Base-by-base conservation (phyloP, 2,888 invertebrate species). In the Dendrolimus houi region DNA sequence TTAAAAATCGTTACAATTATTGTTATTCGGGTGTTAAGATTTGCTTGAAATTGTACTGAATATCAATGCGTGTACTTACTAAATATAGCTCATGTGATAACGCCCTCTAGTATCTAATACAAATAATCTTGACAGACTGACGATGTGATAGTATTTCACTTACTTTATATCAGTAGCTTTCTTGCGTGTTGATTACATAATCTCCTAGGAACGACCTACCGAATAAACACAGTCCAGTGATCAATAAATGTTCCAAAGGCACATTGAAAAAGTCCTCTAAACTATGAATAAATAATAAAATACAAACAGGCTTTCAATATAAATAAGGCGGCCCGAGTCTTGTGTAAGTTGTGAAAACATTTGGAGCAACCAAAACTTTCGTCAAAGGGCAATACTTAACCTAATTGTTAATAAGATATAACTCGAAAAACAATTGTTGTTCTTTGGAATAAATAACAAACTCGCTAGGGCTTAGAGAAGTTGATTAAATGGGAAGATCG, bases 341-440 rank as follows among this genome's bases (percentile, higher is more conserved):
- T 47, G 47, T 47, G 9, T 9, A 47, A 47, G 6, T 29, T 29
- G 57, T 60, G 40, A 59, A 55, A 53, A 47, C 47, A 47, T 47
- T 47, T 47, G 47, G 0, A 62, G 60, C 58, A 54, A 54, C 12
- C 29, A 17, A 54, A 54, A 54, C 54, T 54, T 54, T 54, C 29
- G 41, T 54, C 54, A 54, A 54, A 54, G 54, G 17, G n/a, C 41
- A 47, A 47, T 47, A 47, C 47, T 47, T 47, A 47, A 47, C 47
- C 66, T 58, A 55, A 58, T 57, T 59, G 64, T 54, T 64, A 12
- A 58, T 59, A 47, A 29, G 61, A 58, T 58, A 59, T 56, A 67
- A 64, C 61, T 64, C 59, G 52, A 59, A 58, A 54, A 64, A 56
- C 59, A 58, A 41, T 64, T 57, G 55, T 55, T 54, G 54, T 42